Evolutionary conservation across 2,888 invertebrate species (phyloP), one percentile per base, ranked within the genome.

Genomic region (Sipunculus nudus): DNA sequence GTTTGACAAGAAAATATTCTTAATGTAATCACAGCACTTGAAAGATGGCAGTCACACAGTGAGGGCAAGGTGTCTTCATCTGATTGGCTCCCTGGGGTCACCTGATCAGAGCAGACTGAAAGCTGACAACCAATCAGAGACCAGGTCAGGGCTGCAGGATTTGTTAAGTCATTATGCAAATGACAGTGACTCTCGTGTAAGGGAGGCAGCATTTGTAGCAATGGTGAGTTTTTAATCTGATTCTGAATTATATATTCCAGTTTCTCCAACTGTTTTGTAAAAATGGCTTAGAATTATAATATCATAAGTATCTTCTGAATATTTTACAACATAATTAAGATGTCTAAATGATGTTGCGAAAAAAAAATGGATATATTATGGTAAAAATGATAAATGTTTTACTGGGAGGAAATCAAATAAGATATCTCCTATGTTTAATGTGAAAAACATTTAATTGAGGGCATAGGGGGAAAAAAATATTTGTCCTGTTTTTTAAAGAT

Each of bases 141-240:
- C 75, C 43, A 64, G 67, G 40, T 72, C 87, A 41, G 87, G 89
- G 63, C 86, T 92, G 8, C 76, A 76, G 60, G 88, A 89, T 74
- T 86, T 94, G 54, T 88, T 96, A n/a, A 90, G 90, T 25, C 90
- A 91, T 69, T 95, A 93, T 83, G 92, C 93, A 45, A 89, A 92
- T 82, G 89, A 88, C 79, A 88, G 93, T 85, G 96, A 96, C 87
- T 93, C 96, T 0, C 87, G 96, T 75, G 96, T 96, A 5, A 87
- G 96, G 38, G 91, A 93, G 66, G 91, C 92, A 80, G 93, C 96
- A 0, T 92, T 96, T 78, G 89, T 91, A 74, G 91, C 94, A 0
- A 88, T 96, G 80, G 89, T 96, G 46, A 89, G 77, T 73, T 35
- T 32, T 53, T 21, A 16, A n/a, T n/a, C n/a, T n/a, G n/a, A n/a